Conservation (phyloP, 2,797 vertebrate genomes). For the Micropoecilia bifurca region DNA sequence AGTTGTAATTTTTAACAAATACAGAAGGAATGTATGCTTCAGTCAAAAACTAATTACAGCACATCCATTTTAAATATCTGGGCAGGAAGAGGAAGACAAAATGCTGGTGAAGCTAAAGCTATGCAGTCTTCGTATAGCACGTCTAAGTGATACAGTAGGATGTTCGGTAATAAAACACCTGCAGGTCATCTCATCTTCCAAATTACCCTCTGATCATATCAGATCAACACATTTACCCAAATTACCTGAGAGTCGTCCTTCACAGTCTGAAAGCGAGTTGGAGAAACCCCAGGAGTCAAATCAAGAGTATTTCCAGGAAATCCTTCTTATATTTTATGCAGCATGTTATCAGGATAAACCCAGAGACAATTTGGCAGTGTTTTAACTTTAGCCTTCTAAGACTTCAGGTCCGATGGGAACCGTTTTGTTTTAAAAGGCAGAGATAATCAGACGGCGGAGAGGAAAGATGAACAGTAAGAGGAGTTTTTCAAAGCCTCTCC, state of each 20-base stretch:
- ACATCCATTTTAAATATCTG: not conserved
- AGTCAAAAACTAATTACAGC: not conserved
- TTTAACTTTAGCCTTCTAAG: constrained; percentile 50
- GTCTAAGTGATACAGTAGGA: not conserved
- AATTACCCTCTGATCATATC: constrained; percentile 3
- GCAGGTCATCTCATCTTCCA: not conserved
- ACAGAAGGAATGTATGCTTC: not conserved
- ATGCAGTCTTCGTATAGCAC: not conserved
- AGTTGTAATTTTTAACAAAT: not conserved
- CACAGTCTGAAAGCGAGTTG: not conserved
- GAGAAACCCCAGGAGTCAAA: not conserved
- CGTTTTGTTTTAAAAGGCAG: constrained; percentile 29
- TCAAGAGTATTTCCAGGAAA: not conserved
- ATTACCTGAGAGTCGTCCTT: constrained; percentile 2
- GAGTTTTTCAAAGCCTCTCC: constrained; percentile 35
- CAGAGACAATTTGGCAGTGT: constrained; percentile 33
- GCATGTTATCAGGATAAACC: constrained; percentile 9
- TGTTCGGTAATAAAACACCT: constrained; percentile 2
- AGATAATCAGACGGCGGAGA: constrained; percentile 61
- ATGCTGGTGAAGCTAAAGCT: not conserved
- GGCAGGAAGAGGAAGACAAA: not conserved
- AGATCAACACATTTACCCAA: not conserved
- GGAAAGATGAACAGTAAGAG: constrained; percentile 34
- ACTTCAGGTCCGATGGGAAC: constrained; percentile 22
- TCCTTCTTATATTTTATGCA: constrained; percentile 20